Evolutionary conservation across 2,888 invertebrate species (phyloP), one percentile per base, ranked within the genome.

Genomic region (Lissocephala sabroskyi): DNA sequence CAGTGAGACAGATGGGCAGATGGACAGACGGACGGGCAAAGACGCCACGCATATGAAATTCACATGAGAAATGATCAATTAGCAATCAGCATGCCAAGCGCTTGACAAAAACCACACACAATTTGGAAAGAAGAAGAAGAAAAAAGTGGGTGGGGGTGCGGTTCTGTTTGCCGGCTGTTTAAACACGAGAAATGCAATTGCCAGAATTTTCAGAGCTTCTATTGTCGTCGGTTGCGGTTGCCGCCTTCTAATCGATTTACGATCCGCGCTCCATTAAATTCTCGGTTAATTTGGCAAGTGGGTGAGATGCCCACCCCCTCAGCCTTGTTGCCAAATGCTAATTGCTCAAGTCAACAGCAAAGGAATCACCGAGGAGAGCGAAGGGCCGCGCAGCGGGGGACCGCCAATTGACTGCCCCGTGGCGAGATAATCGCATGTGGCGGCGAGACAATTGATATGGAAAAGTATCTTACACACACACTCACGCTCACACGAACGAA

Each of bases 31-130:
- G 32, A 47, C 46, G 35, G 19, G 36, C 16, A 26, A 14, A 13
- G 14, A 30, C 11, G 28, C 10, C n/a, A 36, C 18, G 32, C 18
- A 10, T 19, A 16, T 17, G 11, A 45, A 37, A 29, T 45, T 35
- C 45, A 44, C 28, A 48, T 14, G 33, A 43, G 46, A 41, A 51
- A 46, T 57, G 68, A 74, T 74, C 56, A 59, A n/a, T n/a, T n/a
- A 48, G 52, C 68, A 68, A 68, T 68, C 74, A 68, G 75, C 58
- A 32, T n/a, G 41, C 33, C 14, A 49, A 53, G 44, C 43, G 54
- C 43, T 50, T 28, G 40, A 32, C 33, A 50, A 28, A 41, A 23
- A 26, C 13, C 32, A 13, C 14, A 23, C 16, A 28, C 35, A 41
- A 41, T 5, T 11, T 23, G 10, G 10, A 42, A 14, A 29, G 10